phyloP scores from a whole-genome alignment of 2,113 vertebrate genomes.

The Muntiacus reevesi region DNA sequence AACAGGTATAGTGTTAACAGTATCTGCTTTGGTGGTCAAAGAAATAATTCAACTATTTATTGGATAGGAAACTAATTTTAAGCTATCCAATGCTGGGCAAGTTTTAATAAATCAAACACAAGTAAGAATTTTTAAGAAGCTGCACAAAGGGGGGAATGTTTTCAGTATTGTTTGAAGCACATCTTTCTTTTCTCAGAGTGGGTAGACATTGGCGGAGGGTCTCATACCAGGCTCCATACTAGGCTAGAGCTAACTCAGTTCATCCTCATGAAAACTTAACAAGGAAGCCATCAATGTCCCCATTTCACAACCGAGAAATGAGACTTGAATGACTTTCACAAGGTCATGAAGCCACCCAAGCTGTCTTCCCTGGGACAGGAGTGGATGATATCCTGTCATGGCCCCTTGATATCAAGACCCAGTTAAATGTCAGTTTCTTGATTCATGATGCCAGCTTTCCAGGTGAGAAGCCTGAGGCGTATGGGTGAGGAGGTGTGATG shows the following conservation, averaged over 20 bases:
- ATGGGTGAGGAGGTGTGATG: neutral
- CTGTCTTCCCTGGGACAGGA: neutral
- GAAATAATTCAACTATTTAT: neutral
- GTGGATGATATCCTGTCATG: neutral
- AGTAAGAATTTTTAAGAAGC: constrained; percentile 3
- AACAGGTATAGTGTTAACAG: neutral
- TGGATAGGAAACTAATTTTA: neutral
- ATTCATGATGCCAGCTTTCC: neutral
- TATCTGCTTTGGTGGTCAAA: neutral
- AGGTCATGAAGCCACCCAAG: constrained; percentile 47
- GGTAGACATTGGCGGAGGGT: neutral
- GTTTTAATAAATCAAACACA: neutral
- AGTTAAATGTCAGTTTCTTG: neutral
- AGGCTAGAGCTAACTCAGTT: neutral
- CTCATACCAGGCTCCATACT: neutral
- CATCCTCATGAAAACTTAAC: neutral
- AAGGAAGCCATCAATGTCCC: neutral
- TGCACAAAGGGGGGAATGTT: neutral
- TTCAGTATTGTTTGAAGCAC: neutral
- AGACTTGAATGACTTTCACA: constrained; percentile 45
- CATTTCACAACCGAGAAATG: constrained; percentile 1
- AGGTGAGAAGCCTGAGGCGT: constrained; percentile 27
- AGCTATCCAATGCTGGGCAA: neutral
- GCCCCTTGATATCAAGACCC: neutral
- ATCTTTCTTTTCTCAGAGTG: neutral